Evolutionary conservation across 2,797 vertebrate genomes (phyloP), one percentile per base, ranked within the genome.

Genomic region (Sylvia borin): DNA sequence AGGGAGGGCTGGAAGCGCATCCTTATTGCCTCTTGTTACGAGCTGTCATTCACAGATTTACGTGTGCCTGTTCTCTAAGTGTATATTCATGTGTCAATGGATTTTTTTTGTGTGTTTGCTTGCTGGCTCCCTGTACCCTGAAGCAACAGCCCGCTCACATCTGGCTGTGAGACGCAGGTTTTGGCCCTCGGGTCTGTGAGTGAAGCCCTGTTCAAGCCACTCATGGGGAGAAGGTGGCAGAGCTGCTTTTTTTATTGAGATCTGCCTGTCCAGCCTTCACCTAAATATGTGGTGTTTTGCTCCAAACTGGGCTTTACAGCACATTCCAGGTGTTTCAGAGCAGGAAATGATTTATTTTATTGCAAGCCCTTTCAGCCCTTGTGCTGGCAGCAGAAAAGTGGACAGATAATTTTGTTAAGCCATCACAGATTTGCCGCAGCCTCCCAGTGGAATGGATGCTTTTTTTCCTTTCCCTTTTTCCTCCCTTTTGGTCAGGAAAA

Each of bases 31-130:
- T 97, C 88, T 94, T 92, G 70, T 91, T 92, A 61, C 7, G 73
- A 87, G 75, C 97, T 97, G 96, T 98, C 94, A 20, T 94, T 94
- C 90, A 58, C 97, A 93, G 95, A 90, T 94, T 95, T 68, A 38
- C 82, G 38, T 97, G 90, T 97, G 47, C 57, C 86, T 98, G 96
- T 96, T 93, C 74, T 97, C 79, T 98, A 16, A 97, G 95, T 97
- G 97, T 97, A 84, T 97, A 90, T 98, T 96, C 97, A 98, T 98
- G 97, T 98, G 97, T 98, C 97, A 24, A 92, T 92, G 97, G 94
- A 95, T 98, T 88, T 98, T 95, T 95, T 97, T 91, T 98, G 95
- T 98, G 92, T 98, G 95, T 98, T 97, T 97, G 97, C 97, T 97
- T 98, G 97, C 97, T 96, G 96, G 81, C 97, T 98, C 97, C 97